Base-by-base conservation (phyloP, 2,113 vertebrate species). In the Heterochromis multidens region DNA sequence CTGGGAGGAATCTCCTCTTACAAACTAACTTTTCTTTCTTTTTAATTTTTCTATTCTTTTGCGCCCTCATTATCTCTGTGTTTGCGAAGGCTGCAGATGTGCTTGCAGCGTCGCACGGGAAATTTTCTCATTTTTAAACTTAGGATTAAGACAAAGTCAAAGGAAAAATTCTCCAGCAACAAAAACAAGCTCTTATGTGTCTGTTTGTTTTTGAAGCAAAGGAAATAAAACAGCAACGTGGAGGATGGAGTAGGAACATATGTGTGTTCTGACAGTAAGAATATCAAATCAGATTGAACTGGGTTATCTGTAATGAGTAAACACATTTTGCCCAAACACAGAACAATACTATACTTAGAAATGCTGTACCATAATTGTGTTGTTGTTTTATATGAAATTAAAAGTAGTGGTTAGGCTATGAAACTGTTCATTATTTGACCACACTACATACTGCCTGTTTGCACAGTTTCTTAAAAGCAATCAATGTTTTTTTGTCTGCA, bases 281-380 rank as follows among this genome's bases (percentile, higher is more conserved):
- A 92, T 92, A 92, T 93, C 60, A 92, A 92, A 92, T 59, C 67
- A 59, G 85, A 90, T 81, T 90, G 87, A 95, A 93, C 54, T 90
- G 82, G 89, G 92, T 94, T 92, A 89, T 89, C 88, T 77, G 77
- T 90, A 89, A 89, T 88, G 86, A 91, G 88, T 90, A 90, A 94
- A 92, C 88, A 77, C 76, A 35, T 82, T 84, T 70, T 54, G 37
- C 74, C 70, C 25, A 13, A 81, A 87, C 52, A 80, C 19, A 81
- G 62, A 92, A 82, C 78, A 78, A 52, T 80, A 23, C 49, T 85
- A 67, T 83, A 60, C 79, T 88, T 91, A 77, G 58, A 23, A 77
- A 16, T 14, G 33, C 58, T 80, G 37, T 25, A 52, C 77, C 65
- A 70, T n/a, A 23, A 14, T 79, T 85, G 40, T 84, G 77, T 61